Evolutionary conservation across 2,888 invertebrate species (phyloP), one percentile per base, ranked within the genome.

Genomic region (Pristionchus fissidentatus): DNA sequence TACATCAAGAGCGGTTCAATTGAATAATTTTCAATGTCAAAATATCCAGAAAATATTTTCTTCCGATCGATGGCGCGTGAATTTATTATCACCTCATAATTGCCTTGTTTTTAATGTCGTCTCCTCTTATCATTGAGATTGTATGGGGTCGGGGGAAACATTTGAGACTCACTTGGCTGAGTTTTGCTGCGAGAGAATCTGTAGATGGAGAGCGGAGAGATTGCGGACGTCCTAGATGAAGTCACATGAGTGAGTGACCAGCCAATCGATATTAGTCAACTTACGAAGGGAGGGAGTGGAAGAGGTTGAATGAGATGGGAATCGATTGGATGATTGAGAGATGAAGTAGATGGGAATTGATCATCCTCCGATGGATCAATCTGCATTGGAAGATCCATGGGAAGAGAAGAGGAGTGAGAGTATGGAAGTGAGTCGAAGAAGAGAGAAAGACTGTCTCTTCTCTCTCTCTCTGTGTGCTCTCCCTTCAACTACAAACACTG

Each of bases 371-470:
- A 70, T 70, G 41, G 70, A 70, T 70, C 70, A 8, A 70, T 22
- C 43, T 70, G 41, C 70, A 70, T 70, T 32, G 38, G 35, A 35
- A 35, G 62, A 62, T 62, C 70, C 70, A 70, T 70, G 3, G 15
- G 19, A 26, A 43, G 43, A 10, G 43, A n/a, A 26, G 43, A 43
- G 26, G 43, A 41, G 62, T 38, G 62, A 38, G 13, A 38, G 38
- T 35, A 38, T 35, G 62, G 38, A 35, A 29, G 62, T 22, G n/a
- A 66, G 38, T 66, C 62, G 62, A 66, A 38, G 66, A 57, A 70
- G 66, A 22, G 66, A 66, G 70, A 70, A 41, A 32, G 70, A 70
- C 70, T 70, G 70, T 70, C 70, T 70, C 70, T 70, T 70, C 70
- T 70, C 70, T 70, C 70, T n/a, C 29, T 13, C 62, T 70, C 70